These are phyloP conservation scores for Amphipyra tragopoginis DNA, from an alignment of 2,888 invertebrate species.

Conservation along the genomic window DNA sequence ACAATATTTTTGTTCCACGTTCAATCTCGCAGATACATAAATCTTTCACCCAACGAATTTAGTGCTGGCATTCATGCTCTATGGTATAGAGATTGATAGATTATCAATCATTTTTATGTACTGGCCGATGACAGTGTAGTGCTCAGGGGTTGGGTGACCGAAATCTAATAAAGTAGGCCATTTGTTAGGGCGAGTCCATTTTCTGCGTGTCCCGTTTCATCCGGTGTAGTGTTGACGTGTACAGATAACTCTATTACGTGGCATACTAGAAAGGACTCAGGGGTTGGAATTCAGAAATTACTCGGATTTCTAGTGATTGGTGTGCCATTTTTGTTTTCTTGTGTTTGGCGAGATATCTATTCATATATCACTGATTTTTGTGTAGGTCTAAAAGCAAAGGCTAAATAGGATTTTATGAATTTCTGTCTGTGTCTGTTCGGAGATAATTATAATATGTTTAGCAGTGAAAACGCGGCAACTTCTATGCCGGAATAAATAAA, in stretches of 20 bases:
- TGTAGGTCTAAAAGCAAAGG: no score
- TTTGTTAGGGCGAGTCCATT: slow-evolving; percentile 65
- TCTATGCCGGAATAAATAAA: slow-evolving; percentile 24
- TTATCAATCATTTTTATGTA: slow-evolving; percentile 61
- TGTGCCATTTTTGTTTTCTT: slow-evolving; percentile 15
- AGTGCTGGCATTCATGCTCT: slow-evolving; percentile 17
- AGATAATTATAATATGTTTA: no score
- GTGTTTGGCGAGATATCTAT: background rate
- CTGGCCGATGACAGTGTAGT: slow-evolving; percentile 44
- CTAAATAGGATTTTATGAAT: no score
- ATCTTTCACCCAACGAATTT: slow-evolving; percentile 25
- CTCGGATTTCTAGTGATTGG: slow-evolving; percentile 14
- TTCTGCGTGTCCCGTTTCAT: slow-evolving; percentile 55
- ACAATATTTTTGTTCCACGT: slow-evolving; percentile 34
- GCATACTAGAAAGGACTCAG: slow-evolving; percentile 38
- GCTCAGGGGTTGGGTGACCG: slow-evolving; percentile 47
- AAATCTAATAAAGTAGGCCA: slow-evolving; percentile 68
- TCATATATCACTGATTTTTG: background rate
- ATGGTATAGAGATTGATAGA: slow-evolving; percentile 47
- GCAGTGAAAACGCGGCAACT: background rate
- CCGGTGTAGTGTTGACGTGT: slow-evolving; percentile 59
- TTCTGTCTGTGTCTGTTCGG: no score
- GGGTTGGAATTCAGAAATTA: slow-evolving; percentile 43
- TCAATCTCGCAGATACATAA: slow-evolving; percentile 32
- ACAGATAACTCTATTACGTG: slow-evolving; percentile 64